These are phyloP conservation scores for Speoplatyrhinus poulsoni DNA, from an alignment of 2,113 vertebrate species.

Conservation along the genomic window DNA sequence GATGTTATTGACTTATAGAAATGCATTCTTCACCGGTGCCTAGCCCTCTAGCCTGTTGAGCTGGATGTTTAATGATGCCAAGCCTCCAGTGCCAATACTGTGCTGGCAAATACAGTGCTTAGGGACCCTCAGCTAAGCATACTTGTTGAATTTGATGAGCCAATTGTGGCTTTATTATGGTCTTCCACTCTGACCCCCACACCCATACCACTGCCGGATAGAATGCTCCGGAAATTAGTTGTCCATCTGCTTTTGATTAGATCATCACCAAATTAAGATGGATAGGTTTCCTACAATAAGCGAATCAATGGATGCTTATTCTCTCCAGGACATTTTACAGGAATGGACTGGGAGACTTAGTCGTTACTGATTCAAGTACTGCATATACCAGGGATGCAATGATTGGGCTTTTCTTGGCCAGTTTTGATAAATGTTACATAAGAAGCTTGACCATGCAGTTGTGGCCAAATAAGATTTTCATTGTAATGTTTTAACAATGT, in stretches of 20 bases:
- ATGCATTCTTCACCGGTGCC: slow-evolving; percentile 23
- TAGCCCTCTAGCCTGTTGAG: slow-evolving; percentile 17
- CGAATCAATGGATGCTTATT: background rate
- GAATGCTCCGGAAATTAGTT: slow-evolving; percentile 19
- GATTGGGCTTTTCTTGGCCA: no score
- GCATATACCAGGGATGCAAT: no score
- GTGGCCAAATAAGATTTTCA: no score
- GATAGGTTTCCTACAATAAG: slow-evolving; percentile 13
- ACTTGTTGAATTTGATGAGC: slow-evolving; percentile 1
- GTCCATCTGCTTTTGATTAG: slow-evolving; percentile 38
- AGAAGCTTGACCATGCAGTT: no score
- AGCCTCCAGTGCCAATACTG: slow-evolving; percentile 8
- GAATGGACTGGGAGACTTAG: background rate
- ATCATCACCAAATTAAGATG: slow-evolving; percentile 13
- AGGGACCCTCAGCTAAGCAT: background rate
- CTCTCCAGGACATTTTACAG: background rate
- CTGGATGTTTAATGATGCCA: slow-evolving; percentile 23
- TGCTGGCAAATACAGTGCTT: slow-evolving; percentile 13
- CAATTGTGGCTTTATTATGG: background rate
- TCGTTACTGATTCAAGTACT: background rate
- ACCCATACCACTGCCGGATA: background rate
- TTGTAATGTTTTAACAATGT: no score
- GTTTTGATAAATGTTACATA: no score
- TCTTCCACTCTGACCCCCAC: background rate
- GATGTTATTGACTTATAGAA: slow-evolving; percentile 21